Evolutionary conservation across 2,888 invertebrate genomes (phyloP).

Genomic region (Mesorhabditis spiculigera): DNA sequence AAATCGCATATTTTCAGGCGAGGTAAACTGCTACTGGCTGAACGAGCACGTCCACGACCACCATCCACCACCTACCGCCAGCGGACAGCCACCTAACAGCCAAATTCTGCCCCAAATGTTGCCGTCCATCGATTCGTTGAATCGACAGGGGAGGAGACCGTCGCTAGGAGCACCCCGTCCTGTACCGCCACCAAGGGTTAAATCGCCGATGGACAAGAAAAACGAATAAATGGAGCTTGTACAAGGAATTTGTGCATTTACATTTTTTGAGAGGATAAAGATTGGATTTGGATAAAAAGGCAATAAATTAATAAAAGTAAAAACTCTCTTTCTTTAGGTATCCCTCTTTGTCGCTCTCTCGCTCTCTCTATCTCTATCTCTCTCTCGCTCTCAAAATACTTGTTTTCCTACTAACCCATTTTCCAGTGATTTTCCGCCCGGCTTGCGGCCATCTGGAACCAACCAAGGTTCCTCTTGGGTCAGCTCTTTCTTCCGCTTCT

Average conservation of each 20-base stretch:
- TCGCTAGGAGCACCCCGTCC: not conserved
- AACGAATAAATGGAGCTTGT: not conserved
- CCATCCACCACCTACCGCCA: constrained; percentile 10
- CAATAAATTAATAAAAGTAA: too few relatives aligned
- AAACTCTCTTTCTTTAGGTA: too few relatives aligned
- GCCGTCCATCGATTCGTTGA: not conserved
- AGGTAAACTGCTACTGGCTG: constrained; percentile 56
- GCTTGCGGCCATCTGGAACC: too few relatives aligned
- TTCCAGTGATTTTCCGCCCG: too few relatives aligned
- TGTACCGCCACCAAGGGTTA: not conserved
- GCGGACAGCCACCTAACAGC: too few relatives aligned
- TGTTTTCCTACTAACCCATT: too few relatives aligned
- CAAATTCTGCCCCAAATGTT: not conserved
- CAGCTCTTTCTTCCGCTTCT: too few relatives aligned
- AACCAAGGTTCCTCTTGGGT: too few relatives aligned
- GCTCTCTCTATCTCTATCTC: too few relatives aligned
- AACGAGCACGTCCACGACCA: constrained; percentile 46
- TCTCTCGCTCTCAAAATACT: not conserved
- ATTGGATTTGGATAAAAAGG: not conserved
- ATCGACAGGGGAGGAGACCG: not conserved
- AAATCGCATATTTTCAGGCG: constrained; percentile 26
- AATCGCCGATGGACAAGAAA: not conserved
- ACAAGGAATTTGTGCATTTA: not conserved
- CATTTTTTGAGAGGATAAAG: not conserved
- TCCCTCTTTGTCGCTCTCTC: too few relatives aligned